phyloP scores from a whole-genome alignment of 1,140 invertebrate species.

The Mercenaria mercenaria region DNA sequence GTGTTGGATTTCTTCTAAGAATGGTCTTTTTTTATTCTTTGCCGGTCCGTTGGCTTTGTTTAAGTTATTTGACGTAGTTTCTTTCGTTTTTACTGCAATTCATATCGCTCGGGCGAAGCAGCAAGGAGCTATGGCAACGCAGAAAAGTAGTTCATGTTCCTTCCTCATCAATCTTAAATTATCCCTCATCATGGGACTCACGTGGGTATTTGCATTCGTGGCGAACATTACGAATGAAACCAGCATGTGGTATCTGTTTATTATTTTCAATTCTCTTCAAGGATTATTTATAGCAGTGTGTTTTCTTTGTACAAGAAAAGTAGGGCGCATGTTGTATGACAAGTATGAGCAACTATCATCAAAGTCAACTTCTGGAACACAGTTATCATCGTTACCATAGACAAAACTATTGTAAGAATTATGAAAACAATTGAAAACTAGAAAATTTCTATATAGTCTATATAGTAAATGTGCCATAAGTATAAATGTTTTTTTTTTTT shows the following conservation, averaged over 20 bases:
- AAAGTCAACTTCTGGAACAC: neutral
- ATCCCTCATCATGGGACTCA: slow-evolving; percentile 82
- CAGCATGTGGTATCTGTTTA: slow-evolving; percentile 70
- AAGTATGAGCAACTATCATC: neutral
- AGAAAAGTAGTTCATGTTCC: slow-evolving; percentile 64
- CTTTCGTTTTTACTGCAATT: slow-evolving; percentile 81
- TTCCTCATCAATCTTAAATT: slow-evolving; percentile 87
- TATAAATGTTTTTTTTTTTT: too few relatives aligned
- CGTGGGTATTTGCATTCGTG: slow-evolving; percentile 82
- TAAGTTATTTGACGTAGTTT: slow-evolving; percentile 78
- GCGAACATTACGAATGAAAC: slow-evolving; percentile 63
- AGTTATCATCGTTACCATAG: neutral
- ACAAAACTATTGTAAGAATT: too few relatives aligned
- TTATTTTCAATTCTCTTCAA: slow-evolving; percentile 74
- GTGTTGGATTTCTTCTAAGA: slow-evolving; percentile 85
- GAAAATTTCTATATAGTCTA: too few relatives aligned
- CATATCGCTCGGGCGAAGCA: slow-evolving; percentile 85
- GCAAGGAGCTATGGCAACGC: slow-evolving; percentile 25
- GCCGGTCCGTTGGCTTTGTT: slow-evolving; percentile 80
- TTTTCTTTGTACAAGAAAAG: slow-evolving; percentile 65
- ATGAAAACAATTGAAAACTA: too few relatives aligned
- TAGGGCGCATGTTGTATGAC: slow-evolving; percentile 18
- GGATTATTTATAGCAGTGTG: slow-evolving; percentile 71
- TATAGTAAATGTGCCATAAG: too few relatives aligned
- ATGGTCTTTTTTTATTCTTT: slow-evolving; percentile 81